Conservation (phyloP, 2,797 vertebrate species). For the Parotocinclus haroldoi region DNA sequence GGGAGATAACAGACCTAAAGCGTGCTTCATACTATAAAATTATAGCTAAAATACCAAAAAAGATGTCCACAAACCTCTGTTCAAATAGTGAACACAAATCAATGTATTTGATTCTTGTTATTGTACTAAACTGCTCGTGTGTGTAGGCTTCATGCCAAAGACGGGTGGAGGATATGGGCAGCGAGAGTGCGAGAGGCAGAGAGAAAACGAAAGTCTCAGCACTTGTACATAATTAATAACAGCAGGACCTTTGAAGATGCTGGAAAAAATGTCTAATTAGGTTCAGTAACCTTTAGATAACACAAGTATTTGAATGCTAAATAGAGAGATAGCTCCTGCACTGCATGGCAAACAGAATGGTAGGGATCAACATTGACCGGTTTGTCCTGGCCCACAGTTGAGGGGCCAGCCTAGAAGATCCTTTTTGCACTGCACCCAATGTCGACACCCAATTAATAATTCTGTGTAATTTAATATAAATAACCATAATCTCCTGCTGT, state of each 20-base stretch:
- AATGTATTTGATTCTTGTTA: too few species aligned
- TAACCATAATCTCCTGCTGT: constrained; percentile 9
- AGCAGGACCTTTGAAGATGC: constrained; percentile 75
- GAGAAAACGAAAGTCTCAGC: constrained; percentile 28
- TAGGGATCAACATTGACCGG: constrained; percentile 62
- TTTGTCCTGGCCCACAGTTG: constrained; percentile 52
- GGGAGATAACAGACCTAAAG: too few species aligned
- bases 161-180: not conserved
- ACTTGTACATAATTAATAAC: constrained; percentile 77
- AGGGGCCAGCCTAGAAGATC: constrained; percentile 66
- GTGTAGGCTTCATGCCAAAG: too few species aligned
- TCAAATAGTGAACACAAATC: too few species aligned
- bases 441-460: not conserved
- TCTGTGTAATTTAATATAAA: not conserved
- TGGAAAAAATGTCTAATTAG: constrained; percentile 79
- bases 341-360: constrained; percentile 70
- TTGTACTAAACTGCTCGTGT: too few species aligned
- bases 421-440: not conserved
- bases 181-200: too few species aligned
- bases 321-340: constrained; percentile 62
- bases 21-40: too few species aligned
- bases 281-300: constrained; percentile 78
- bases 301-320: constrained; percentile 73
- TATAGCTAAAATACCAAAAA: too few species aligned
- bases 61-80: too few species aligned